phyloP scores from a whole-genome alignment of 2,888 invertebrate species.

The Tipula helvola region DNA sequence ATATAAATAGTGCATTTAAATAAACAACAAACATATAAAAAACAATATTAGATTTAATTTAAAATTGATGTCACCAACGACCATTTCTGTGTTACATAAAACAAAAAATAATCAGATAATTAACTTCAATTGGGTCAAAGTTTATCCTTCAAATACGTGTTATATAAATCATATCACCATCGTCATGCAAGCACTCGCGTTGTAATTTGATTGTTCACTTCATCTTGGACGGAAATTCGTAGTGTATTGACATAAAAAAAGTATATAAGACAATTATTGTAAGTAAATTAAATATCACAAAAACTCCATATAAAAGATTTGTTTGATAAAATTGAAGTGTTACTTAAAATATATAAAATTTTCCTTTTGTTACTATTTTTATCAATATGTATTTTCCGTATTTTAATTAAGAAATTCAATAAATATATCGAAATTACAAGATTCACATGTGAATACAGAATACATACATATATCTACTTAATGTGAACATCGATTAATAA shows the following conservation, averaged over 20 bases:
- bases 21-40: neutral
- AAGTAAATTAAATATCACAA: neutral
- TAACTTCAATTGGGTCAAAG: neutral
- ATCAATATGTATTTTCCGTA: neutral
- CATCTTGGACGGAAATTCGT: neutral
- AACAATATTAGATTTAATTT: neutral
- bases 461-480: neutral
- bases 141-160: neutral
- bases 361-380: neutral
- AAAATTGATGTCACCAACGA: neutral
- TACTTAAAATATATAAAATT: neutral
- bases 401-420: too few relatives aligned
- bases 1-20: neutral
- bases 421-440: too few relatives aligned
- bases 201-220: neutral
- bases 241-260: neutral
- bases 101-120: neutral
- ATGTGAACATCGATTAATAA: neutral
- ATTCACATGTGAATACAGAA: neutral
- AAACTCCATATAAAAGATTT: too few relatives aligned
- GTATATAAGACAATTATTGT: neutral
- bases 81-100: neutral
- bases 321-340: neutral
- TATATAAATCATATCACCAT: neutral
- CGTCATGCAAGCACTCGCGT: neutral